phyloP scores from a whole-genome alignment of 2,113 vertebrate species.

The Sapajus apella region DNA sequence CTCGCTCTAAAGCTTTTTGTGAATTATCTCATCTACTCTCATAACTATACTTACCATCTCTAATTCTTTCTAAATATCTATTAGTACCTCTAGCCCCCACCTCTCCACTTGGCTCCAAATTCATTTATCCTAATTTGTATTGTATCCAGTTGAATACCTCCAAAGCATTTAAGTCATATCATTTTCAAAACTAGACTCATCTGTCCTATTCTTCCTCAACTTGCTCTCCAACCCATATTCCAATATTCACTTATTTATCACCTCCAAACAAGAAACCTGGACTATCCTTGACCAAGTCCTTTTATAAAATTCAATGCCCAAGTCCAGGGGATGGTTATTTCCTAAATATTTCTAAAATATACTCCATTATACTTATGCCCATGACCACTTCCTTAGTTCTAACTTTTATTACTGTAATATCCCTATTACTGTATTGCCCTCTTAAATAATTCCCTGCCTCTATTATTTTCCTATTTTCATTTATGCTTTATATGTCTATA shows the following conservation, averaged over 20 bases:
- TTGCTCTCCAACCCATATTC: not conserved
- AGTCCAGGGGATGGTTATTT: not conserved
- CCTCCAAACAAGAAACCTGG: not conserved
- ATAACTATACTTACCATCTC: not conserved
- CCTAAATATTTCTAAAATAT: not conserved
- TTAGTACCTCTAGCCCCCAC: not conserved
- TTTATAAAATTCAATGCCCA: not conserved
- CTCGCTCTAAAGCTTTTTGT: not conserved
- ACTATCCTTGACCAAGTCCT: not conserved
- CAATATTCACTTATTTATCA: not conserved
- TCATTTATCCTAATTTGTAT: not conserved
- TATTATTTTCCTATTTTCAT: not conserved
- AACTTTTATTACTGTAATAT: not conserved
- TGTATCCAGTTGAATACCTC: not conserved
- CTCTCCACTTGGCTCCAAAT: not conserved
- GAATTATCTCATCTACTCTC: not conserved
- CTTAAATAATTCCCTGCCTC: not conserved
- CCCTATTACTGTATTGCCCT: not conserved
- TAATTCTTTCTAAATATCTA: not conserved
- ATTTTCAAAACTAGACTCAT: conserved; percentile 4
- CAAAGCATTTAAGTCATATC: not conserved
- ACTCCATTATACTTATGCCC: not conserved
- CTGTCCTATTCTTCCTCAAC: not conserved
- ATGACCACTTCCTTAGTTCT: not conserved
- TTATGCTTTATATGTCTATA: not conserved